These are phyloP conservation scores for Pilophorus perplexus DNA, from an alignment of 2,888 invertebrate species.

Conservation along the genomic window DNA sequence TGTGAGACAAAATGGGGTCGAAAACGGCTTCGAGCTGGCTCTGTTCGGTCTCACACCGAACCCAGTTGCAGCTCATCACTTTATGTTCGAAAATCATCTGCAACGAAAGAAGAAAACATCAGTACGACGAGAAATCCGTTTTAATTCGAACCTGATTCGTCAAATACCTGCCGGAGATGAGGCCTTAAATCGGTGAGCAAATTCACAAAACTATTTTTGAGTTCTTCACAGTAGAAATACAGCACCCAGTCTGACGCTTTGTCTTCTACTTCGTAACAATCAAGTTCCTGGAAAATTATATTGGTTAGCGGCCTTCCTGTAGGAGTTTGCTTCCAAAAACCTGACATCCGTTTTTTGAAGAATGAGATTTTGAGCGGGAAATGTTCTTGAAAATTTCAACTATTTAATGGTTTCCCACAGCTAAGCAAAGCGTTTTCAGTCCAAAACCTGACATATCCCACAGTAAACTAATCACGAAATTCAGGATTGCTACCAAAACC, in stretches of 20 bases:
- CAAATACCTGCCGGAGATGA: constrained; percentile 27
- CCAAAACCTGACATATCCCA: too few relatives aligned
- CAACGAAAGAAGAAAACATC: constrained; percentile 1
- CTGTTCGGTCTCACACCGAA: constrained; percentile 33
- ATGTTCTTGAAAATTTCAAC: too few relatives aligned
- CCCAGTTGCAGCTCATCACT: constrained; percentile 36
- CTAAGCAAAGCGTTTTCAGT: too few relatives aligned
- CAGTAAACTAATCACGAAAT: too few relatives aligned
- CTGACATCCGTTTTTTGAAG: too few relatives aligned
- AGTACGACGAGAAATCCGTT: neutral
- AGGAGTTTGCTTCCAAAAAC: too few relatives aligned
- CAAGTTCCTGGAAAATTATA: constrained; percentile 38
- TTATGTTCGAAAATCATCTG: constrained; percentile 43
- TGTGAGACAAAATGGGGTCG: constrained; percentile 26
- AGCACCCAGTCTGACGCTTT: constrained; percentile 43
- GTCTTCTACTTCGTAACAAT: constrained; percentile 44
- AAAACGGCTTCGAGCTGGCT: constrained; percentile 24
- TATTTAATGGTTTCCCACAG: too few relatives aligned
- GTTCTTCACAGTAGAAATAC: constrained; percentile 43
- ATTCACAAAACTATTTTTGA: constrained; percentile 39
- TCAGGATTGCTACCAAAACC: too few relatives aligned
- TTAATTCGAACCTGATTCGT: neutral
- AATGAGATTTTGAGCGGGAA: too few relatives aligned
- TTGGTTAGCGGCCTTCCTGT: too few relatives aligned
- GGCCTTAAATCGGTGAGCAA: constrained; percentile 18